Evolutionary conservation across 2,113 vertebrate species (phyloP).

Genomic region (Scatophagus argus): DNA sequence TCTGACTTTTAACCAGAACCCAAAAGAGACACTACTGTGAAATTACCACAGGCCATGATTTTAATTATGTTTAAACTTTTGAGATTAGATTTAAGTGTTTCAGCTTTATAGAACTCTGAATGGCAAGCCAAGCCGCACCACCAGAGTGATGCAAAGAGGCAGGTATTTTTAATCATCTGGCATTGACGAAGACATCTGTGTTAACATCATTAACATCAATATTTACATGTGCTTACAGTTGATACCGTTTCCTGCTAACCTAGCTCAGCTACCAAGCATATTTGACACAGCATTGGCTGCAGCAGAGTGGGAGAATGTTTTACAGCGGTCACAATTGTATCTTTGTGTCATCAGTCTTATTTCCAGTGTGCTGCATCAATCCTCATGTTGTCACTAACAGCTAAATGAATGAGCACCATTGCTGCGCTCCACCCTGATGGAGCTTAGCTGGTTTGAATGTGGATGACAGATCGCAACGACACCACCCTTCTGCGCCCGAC

Average conservation of each 20-base stretch:
- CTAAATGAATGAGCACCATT: neutral
- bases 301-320: neutral
- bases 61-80: neutral
- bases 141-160: neutral
- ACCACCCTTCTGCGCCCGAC: conserved; percentile 16
- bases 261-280: neutral
- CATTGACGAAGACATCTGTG: too few species aligned
- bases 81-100: conserved; percentile 7
- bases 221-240: too few species aligned
- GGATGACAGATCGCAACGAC: conserved; percentile 20
- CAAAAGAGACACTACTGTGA: neutral
- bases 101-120: neutral
- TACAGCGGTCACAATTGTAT: neutral
- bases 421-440: conserved; percentile 38
- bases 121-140: neutral
- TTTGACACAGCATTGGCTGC: neutral
- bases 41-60: neutral
- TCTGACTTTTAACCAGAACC: neutral
- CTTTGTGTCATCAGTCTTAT: neutral
- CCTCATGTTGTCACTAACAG: neutral
- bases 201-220: too few species aligned
- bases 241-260: conserved; percentile 6
- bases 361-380: neutral
- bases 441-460: conserved; percentile 9
- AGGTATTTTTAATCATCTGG: neutral